These are phyloP conservation scores for Drepanosiphum platanoidis DNA, from an alignment of 2,888 invertebrate species.

Conservation along the genomic window DNA sequence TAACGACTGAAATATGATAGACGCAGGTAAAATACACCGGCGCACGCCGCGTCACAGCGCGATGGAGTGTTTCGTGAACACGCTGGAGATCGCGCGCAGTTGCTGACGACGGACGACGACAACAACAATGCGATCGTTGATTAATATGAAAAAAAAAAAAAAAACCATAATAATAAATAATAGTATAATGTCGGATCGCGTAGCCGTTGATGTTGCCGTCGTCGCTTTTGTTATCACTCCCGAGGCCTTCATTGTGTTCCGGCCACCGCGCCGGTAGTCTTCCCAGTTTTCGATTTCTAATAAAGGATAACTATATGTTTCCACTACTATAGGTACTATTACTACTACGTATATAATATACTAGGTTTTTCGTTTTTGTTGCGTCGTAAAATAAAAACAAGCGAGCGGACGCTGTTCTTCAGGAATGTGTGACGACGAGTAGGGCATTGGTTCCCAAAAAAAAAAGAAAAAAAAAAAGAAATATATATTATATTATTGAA, in stretches of 20 bases:
- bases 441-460: constrained; percentile 53
- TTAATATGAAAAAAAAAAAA: constrained; percentile 38
- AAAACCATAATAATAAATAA: constrained; percentile 27
- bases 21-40: background rate
- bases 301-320: constrained; percentile 16
- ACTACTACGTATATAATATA: background rate
- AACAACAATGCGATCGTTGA: constrained; percentile 52
- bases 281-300: constrained; percentile 60
- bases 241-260: constrained; percentile 52
- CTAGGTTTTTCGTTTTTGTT: constrained; percentile 24
- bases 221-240: constrained; percentile 53
- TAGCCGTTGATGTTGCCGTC: constrained; percentile 40
- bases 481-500: background rate
- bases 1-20: background rate
- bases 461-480: background rate
- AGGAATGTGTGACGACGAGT: constrained; percentile 52
- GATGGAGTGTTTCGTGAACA: background rate
- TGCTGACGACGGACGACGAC: background rate
- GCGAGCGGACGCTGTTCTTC: constrained; percentile 26
- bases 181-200: constrained; percentile 29
- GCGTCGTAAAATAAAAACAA: constrained; percentile 30
- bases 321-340: constrained; percentile 3
- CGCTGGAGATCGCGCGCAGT: no score
- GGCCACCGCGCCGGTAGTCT: background rate
- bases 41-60: background rate